A percentile compares a stretch with the other conserved stretches of the same genome.
These are phyloP conservation scores for Phylloscopus trochilus DNA, from an alignment of 2,113 vertebrate species.

Conservation along the genomic window DNA sequence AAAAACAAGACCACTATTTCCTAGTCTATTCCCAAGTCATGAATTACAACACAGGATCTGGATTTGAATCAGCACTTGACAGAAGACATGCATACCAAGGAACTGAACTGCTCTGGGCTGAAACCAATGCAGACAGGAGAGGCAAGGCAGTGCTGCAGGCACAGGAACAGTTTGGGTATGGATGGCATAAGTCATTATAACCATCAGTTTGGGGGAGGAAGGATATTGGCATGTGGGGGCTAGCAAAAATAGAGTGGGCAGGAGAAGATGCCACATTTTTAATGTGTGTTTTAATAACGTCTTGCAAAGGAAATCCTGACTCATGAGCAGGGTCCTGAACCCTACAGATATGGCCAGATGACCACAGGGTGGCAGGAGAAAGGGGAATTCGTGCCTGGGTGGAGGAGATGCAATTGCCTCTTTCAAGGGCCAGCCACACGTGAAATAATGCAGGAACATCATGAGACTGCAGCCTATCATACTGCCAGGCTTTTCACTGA, in stretches of 20 bases:
- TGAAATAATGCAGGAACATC: neutral
- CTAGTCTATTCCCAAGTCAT: neutral
- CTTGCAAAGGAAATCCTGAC: neutral
- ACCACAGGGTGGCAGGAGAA: neutral
- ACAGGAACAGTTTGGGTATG: neutral
- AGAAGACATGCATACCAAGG: neutral
- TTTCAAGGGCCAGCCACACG: neutral
- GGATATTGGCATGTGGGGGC: neutral
- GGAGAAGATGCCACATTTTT: neutral
- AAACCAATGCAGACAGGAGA: neutral
- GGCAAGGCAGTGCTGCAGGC: neutral
- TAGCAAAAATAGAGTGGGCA: neutral
- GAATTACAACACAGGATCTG: neutral
- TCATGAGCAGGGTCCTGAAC: neutral
- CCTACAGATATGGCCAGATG: rapidly evolving
- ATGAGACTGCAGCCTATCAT: neutral
- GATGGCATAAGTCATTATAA: neutral
- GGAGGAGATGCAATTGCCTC: neutral
- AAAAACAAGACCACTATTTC: neutral
- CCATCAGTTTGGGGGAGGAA: neutral
- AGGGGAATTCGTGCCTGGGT: neutral
- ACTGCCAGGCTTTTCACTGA: neutral
- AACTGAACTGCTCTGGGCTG: neutral
- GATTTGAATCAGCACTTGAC: neutral
- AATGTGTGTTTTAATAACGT: neutral